Base-by-base conservation (phyloP, 2,888 invertebrate species). In the Coelopa pilipes region DNA sequence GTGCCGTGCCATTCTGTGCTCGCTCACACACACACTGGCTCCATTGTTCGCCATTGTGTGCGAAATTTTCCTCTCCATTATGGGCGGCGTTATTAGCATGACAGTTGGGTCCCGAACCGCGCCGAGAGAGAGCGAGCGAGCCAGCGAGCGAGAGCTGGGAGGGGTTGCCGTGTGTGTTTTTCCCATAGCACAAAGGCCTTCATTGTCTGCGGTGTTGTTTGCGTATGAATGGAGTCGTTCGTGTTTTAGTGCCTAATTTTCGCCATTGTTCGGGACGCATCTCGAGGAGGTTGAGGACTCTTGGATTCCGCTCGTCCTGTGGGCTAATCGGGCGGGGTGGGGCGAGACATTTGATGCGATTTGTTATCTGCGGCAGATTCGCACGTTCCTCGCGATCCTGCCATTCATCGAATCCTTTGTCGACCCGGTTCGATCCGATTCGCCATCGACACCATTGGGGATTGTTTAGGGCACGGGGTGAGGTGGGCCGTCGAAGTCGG, bases 261-360 rank as follows among this genome's bases (percentile, higher is more conserved):
- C 53, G 45, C 60, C 24, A 45, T 67, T 49, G n/a, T 67, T 50
- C 21, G 1, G 57, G 12, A 47, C 21, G 60, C 3, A 74, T 76
- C 78, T 79, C 79, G 76, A 76, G 78, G 76, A 79, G 76, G 79
- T 77, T 70, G 70, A 53, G 7, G 24, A 7, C 13, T 24, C 5
- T 62, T 13, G 3, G 3, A n/a, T 63, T 45, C 17, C 46, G 2
- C 21, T 49, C 49, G 10, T 50, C 50, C 49, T 66, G 47, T 17
- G 19, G 49, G 57, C 17, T 62, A 59, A 59, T 21, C 17, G 24
- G 57, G 21, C 13, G 57, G 19, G 82, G 78, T 78, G 79, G 82
- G 82, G 82, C 82, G 81, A 83, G 84, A 80, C 82, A 82, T 83
- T 81, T 79, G 82, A 82, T 81, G 84, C 82, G 81, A 83, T 81